These are phyloP conservation scores for Acanthurus tractus DNA, from an alignment of 2,797 vertebrate genomes.

Conservation along the genomic window DNA sequence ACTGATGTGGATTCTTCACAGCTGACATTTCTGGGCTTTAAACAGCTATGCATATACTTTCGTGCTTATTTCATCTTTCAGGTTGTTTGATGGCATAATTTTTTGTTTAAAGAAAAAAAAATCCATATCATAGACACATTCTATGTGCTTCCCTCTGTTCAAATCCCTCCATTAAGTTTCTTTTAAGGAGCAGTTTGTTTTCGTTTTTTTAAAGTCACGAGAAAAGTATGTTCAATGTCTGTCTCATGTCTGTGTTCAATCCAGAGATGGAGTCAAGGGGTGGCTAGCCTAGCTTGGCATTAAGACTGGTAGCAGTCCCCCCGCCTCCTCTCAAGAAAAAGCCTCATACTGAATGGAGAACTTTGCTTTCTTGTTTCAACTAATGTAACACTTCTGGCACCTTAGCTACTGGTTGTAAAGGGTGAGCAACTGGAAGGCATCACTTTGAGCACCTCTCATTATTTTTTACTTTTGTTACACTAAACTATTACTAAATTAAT, in stretches of 20 bases:
- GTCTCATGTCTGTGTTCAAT: background rate
- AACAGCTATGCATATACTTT: background rate
- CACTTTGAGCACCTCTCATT: too few species aligned
- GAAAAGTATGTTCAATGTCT: too few species aligned
- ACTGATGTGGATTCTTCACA: background rate
- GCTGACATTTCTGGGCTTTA: background rate
- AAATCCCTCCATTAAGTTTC: background rate
- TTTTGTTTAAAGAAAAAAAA: background rate
- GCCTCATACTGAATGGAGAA: background rate
- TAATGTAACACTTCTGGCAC: background rate
- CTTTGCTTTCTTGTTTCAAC: background rate
- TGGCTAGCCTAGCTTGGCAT: background rate
- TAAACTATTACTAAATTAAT: background rate
- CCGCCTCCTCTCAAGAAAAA: too few species aligned
- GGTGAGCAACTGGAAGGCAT: too few species aligned
- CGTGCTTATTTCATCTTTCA: background rate
- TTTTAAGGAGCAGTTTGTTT: too few species aligned
- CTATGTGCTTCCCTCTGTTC: background rate
- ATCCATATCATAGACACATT: background rate
- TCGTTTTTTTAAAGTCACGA: too few species aligned
- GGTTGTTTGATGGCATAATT: background rate
- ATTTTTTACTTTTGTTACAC: too few species aligned
- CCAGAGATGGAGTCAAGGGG: background rate
- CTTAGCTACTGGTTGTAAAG: background rate
- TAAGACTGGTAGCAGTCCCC: background rate